Base-by-base conservation (phyloP, 37 sponge, comb jelly and placozoan genomes). In the Chondrilla cf. caribensis region DNA sequence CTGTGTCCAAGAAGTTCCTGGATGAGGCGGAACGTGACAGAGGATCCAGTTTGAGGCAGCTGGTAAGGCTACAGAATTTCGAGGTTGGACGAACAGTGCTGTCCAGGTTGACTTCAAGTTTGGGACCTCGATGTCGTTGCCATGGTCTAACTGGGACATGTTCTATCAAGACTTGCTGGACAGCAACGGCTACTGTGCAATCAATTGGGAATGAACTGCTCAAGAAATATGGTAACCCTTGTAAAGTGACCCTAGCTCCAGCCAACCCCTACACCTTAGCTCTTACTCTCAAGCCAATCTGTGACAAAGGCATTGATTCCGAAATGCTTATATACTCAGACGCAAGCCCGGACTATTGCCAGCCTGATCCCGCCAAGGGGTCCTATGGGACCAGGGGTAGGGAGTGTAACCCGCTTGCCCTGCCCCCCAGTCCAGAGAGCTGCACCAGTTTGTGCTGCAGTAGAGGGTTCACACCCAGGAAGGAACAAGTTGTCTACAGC, bases 61-160 rank as follows among this genome's bases (percentile, higher is more conserved):
- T 31, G 0, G 58, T 54, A 51, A 24, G 62, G 29, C 58, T 67
- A 35, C 72, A 47, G 47, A 71, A 44, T 70, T 25, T 66, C 57
- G 25, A 35, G 26, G 66, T 35, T 31, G 58, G 83, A 39, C 14
- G 66, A 39, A n/a, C 21, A 38, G 51, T 81, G 54, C 21, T 70
- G 5, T 38, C 25, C 0, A 59, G 85, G 88, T 33, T 57, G 2
- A 0, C 77, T 6, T 39, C 38, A 4, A 36, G 51, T 0, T 51
- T 21, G 19, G 36, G 26, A 15, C 35, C 28, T 2, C 25, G 36
- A 0, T 92, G 92, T 60, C 77, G 57, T 15, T 92, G 89, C 37
- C 84, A 80, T 71, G 92, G 92, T 38, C 38, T 92, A 2, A 85
- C 92, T 0, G 92, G 89, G 7, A 85, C 83, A 29, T 92, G 92